A percentile compares a stretch with the other conserved stretches of the same genome.
Evolutionary conservation across 1,140 invertebrate species (phyloP).

Genomic region (Sinonovacula constricta): DNA sequence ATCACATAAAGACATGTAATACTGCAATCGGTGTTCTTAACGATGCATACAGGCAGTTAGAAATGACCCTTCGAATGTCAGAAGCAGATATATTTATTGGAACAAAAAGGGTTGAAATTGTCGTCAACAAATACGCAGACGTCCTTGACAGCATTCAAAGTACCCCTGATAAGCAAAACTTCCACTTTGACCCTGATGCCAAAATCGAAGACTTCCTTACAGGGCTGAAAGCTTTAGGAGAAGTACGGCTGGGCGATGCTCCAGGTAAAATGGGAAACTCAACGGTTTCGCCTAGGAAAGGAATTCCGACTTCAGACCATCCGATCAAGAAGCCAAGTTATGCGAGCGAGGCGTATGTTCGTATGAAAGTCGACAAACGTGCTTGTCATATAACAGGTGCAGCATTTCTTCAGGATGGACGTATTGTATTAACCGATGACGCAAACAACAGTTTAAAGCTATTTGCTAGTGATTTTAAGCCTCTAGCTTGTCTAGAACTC

Average conservation of each 20-base stretch:
- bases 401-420: constrained; percentile 27
- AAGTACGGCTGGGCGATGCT: not conserved
- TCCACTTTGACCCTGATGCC: constrained; percentile 11
- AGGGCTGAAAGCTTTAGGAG: constrained; percentile 11
- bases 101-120: constrained; percentile 14
- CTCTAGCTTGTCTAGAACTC: not conserved
- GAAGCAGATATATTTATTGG: constrained; percentile 26
- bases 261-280: not conserved
- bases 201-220: constrained; percentile 24
- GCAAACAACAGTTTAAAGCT: constrained; percentile 33
- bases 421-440: constrained; percentile 27
- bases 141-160: constrained; percentile 18
- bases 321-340: constrained; percentile 17
- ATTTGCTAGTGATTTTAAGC: constrained; percentile 36
- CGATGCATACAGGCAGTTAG: constrained; percentile 29
- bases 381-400: constrained; percentile 33
- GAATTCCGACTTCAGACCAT: too few relatives aligned
- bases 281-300: constrained; percentile 1
- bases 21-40: constrained; percentile 35
- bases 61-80: constrained; percentile 4
- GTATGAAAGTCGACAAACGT: constrained; percentile 23
- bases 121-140: constrained; percentile 10
- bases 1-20: constrained; percentile 25
- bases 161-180: constrained; percentile 11
- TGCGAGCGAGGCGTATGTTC: constrained; percentile 12